Conservation (phyloP, 2,113 vertebrate genomes). For the Zapus hudsonius region DNA sequence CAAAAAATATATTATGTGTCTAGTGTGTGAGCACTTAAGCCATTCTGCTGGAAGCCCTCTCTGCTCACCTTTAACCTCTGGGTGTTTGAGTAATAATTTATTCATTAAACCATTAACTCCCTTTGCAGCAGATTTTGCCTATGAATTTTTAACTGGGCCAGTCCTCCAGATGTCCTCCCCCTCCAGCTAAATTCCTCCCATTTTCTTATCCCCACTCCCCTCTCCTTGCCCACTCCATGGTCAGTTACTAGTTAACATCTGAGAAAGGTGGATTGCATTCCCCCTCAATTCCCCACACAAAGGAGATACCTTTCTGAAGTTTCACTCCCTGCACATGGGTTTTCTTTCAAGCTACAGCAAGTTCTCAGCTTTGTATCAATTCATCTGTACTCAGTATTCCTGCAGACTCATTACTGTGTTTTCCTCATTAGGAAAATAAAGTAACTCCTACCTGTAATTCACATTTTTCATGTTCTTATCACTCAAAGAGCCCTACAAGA, state of each 20-base stretch:
- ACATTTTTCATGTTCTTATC: neutral
- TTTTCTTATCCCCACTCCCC: neutral
- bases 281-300: neutral
- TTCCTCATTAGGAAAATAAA: neutral
- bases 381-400: neutral
- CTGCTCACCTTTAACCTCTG: conserved; percentile 55
- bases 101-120: conserved; percentile 67
- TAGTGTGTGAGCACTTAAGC: conserved; percentile 41
- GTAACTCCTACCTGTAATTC: neutral
- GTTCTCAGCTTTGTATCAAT: neutral
- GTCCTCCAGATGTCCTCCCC: conserved; percentile 22
- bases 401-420: neutral
- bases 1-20: conserved; percentile 25
- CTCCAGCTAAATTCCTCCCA: neutral
- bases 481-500: neutral
- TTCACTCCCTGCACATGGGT: neutral
- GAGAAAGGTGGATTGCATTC: neutral
- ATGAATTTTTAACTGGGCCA: conserved; percentile 67
- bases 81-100: conserved; percentile 69
- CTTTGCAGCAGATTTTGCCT: conserved; percentile 64
- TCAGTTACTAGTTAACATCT: neutral
- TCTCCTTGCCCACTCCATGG: neutral
- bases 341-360: neutral
- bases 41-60: conserved; percentile 56
- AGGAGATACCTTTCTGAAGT: neutral